Conservation (phyloP, 2,888 invertebrate genomes). For the Argynnis bischoffii region DNA sequence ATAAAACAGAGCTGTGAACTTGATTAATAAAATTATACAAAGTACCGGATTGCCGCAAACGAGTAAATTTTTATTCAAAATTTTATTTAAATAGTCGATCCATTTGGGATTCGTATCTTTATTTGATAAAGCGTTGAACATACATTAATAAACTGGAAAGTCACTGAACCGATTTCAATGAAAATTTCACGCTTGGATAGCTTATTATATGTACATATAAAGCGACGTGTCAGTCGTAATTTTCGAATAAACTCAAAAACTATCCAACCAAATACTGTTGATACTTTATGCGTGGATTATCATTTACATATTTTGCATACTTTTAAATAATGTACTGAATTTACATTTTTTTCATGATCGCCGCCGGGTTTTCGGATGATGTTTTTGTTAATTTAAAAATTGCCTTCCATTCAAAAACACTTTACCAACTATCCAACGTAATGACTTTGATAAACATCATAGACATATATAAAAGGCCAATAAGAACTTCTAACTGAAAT, state of each 20-base stretch:
- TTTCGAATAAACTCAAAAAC: slow-evolving; percentile 40
- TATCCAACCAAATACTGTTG: slow-evolving; percentile 34
- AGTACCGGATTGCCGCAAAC: not conserved
- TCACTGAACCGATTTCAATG: slow-evolving; percentile 42
- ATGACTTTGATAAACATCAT: slow-evolving; percentile 16
- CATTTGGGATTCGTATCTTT: slow-evolving; percentile 35
- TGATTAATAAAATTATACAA: not conserved
- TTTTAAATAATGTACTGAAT: slow-evolving; percentile 13
- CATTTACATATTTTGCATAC: slow-evolving; percentile 32
- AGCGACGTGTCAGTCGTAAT: slow-evolving; percentile 38
- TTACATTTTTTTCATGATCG: slow-evolving; percentile 1
- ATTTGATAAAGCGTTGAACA: slow-evolving; percentile 39
- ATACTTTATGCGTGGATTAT: slow-evolving; percentile 36
- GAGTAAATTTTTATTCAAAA: slow-evolving; percentile 12
- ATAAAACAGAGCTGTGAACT: not conserved
- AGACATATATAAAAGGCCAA: slow-evolving; percentile 10
- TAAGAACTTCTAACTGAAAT: slow-evolving; percentile 16
- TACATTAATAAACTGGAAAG: slow-evolving; percentile 39
- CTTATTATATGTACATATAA: slow-evolving; percentile 38
- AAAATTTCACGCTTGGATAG: slow-evolving; percentile 41
- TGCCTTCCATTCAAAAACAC: not conserved
- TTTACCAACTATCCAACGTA: slow-evolving; percentile 6
- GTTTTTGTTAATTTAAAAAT: not conserved
- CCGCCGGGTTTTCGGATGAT: not conserved
- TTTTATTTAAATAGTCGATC: slow-evolving; percentile 29